Evolutionary conservation across 1,140 invertebrate genomes (phyloP), one percentile per base, ranked within the genome.

Genomic region (Achroia grisella): DNA sequence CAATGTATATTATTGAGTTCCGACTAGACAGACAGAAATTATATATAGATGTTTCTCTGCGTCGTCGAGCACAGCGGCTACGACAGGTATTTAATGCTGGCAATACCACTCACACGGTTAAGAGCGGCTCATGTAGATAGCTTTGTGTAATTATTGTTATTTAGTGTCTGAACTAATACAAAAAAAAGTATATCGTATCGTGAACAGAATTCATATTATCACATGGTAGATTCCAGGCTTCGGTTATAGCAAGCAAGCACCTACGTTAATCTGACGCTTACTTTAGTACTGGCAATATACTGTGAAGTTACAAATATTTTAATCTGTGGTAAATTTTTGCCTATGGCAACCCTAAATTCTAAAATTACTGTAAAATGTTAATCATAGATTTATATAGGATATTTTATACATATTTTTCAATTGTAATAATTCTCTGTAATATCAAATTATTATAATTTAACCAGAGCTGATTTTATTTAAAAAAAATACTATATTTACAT

Each of bases 101-200:
- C 66, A 76, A 74, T 62, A 23, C 6, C 17, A 62, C 60, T 57
- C 29, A 56, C 49, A 48, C 72, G 55, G 46, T 58, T 48, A 67
- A 70, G 65, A 69, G 65, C 71, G 75, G 77, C 77, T 79, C 77
- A 71, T 84, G 80, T 84, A 84, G 80, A 84, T 84, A 84, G 80
- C 77, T 81, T 82, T 72, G 75, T 81, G 71, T 84, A 81, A 84
- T 78, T 78, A 77, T 76, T 73, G 69, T 74, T 78, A 75, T 82
- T 73, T 81, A 81, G 71, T 75, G 62, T 79, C 61, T 64, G 66
- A 74, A 71, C 52, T 57, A 63, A 44, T 60, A 53, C 39, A 51
- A 61, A 65, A 59, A 34, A 59, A 51, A 65, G 64, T 68, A 59
- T 51, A 65, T 64, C 42, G 52, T 58, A 56, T 61, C 44, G 43